These are phyloP conservation scores for Pterostichus madidus DNA, from an alignment of 2,888 invertebrate species.

Conservation along the genomic window DNA sequence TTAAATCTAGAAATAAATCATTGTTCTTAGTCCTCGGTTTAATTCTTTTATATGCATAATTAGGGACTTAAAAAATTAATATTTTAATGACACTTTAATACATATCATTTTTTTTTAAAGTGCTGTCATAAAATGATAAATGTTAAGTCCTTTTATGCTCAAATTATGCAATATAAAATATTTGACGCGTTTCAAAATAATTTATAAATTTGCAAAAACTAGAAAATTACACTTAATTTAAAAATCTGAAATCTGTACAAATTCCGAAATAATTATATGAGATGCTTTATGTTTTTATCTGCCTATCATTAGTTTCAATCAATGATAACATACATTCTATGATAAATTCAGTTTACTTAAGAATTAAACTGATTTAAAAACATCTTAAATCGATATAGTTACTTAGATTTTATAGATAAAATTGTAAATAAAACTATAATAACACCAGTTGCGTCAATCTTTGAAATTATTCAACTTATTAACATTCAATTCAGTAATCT, in stretches of 20 bases:
- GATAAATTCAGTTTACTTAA: conserved; percentile 18
- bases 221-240: neutral
- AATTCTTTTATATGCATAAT: neutral
- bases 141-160: neutral
- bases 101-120: neutral
- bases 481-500: neutral
- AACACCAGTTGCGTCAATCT: neutral
- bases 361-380: conserved; percentile 3
- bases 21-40: neutral
- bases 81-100: conserved; percentile 4
- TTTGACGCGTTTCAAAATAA: neutral
- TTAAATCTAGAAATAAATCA: conserved; percentile 1
- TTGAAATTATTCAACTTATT: neutral
- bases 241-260: neutral
- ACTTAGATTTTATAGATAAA: conserved; percentile 17
- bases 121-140: neutral
- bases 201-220: neutral
- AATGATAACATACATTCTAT: conserved; percentile 18
- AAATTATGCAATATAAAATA: too few relatives aligned
- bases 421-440: conserved; percentile 7
- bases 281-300: neutral
- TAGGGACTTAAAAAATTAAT: neutral
- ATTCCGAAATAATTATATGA: neutral
- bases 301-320: neutral
- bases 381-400: neutral